Evolutionary conservation across 2,888 invertebrate genomes (phyloP), one percentile per base, ranked within the genome.

Genomic region (Drosophila tripunctata): DNA sequence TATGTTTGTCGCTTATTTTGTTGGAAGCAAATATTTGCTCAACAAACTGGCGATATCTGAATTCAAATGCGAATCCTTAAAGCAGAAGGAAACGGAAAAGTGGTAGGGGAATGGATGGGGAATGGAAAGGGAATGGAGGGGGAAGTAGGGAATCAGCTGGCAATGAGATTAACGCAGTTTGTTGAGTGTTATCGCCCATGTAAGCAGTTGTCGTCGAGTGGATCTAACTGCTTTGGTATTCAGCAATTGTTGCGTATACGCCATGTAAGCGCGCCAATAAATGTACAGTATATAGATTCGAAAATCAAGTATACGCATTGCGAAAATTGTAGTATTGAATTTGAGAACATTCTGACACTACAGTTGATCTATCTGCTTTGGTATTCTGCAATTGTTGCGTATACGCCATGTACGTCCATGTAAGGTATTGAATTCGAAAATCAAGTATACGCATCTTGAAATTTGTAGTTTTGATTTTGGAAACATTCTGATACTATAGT

Each of bases 151-250:
- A 61, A 57, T 71, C 47, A 77, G 69, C 70, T 70, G 69, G 54
- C 67, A 75, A 70, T 74, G 67, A 78, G 87, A 87, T 87, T 87
- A 84, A 67, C 67, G 67, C 64, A 67, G 77, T 78, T 84, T 75
- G 78, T 70, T 84, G 81, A 84, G 70, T 78, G 87, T 76, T 84
- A 84, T 87, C 78, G 72, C 65, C 35, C 71, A 68, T 87, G 87
- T 83, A 78, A 83, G 78, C 81, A 72, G 74, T 75, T 87, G 81
- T 87, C 71, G 61, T 52, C 51, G 67, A 81, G 67, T 78, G 67
- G 68, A 84, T 77, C 63, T 57, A 31, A 31, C 44, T 38, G 48
- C 41, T 10, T 40, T 14, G 21, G 38, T 33, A 62, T 51, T 51
- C 51, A 52, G 44, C 68, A 75, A 72, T 67, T 75, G 70, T 73